Evolutionary conservation across 2,113 vertebrate species (phyloP).

Genomic region (Pomatorhinus ruficollis): DNA sequence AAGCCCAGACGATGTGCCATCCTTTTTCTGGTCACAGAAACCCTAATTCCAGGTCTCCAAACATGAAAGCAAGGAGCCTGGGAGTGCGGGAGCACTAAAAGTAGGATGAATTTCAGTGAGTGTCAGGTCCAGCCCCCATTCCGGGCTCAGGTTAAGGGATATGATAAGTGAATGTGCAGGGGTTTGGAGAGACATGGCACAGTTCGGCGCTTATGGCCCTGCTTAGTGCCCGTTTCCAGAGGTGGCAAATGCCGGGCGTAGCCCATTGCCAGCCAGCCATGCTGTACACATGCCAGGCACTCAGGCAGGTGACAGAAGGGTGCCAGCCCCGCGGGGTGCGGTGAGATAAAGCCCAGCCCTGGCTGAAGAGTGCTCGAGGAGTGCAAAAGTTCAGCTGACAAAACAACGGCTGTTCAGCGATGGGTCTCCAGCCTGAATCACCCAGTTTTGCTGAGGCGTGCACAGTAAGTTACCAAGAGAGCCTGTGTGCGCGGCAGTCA

Average conservation of each 20-base stretch:
- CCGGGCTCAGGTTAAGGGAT: not conserved
- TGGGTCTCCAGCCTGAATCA: not conserved
- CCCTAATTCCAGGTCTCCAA: not conserved
- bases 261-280: not conserved
- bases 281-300: not conserved
- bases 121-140: not conserved
- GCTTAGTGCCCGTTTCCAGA: accelerated
- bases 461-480: not conserved
- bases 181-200: not conserved
- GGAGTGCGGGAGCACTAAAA: not conserved
- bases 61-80: not conserved
- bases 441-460: not conserved
- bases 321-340: accelerated
- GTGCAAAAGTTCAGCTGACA: not conserved
- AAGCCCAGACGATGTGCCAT: not conserved
- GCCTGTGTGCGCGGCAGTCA: not conserved
- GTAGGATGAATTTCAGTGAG: not conserved
- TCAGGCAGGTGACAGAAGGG: not conserved
- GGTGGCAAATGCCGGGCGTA: not conserved
- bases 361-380: not conserved
- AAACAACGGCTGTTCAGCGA: not conserved
- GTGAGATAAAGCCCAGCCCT: not conserved
- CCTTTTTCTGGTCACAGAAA: not conserved
- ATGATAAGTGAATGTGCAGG: not conserved
- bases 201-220: accelerated